A percentile compares a stretch with the other conserved stretches of the same genome.
Evolutionary conservation across 2,888 invertebrate species (phyloP).

Genomic region (Melipona bicolor): DNA sequence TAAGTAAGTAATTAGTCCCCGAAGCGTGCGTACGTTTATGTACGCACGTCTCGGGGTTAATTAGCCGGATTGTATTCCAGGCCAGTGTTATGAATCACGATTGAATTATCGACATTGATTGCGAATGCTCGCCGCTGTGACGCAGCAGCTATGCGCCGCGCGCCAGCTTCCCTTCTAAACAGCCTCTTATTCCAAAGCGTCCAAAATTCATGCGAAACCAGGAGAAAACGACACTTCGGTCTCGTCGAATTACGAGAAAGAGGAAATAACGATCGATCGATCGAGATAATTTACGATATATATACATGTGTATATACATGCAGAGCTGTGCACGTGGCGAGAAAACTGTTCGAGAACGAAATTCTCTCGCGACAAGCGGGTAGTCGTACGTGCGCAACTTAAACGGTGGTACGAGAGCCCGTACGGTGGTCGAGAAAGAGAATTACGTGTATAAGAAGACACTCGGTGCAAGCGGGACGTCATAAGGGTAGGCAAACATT

Average conservation of each 20-base stretch:
- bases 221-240: not conserved
- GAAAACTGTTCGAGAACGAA: not conserved
- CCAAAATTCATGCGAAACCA: conserved; percentile 25
- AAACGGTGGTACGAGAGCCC: conserved; percentile 16
- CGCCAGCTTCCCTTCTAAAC: conserved; percentile 13
- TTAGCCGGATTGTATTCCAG: conserved; percentile 66
- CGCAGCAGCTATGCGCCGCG: conserved; percentile 9
- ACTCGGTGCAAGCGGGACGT: conserved; percentile 57
- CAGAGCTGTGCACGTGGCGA: no score
- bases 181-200: not conserved
- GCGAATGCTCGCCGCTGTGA: conserved; percentile 53
- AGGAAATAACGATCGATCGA: not conserved
- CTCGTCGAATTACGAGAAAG: not conserved
- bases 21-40: conserved; percentile 69
- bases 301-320: no score
- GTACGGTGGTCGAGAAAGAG: conserved; percentile 25
- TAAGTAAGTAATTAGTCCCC: conserved; percentile 71
- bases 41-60: conserved; percentile 70
- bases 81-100: conserved; percentile 64
- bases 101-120: conserved; percentile 70
- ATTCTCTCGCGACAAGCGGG: conserved; percentile 12
- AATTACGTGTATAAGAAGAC: conserved; percentile 64
- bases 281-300: not conserved
- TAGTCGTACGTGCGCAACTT: conserved; percentile 30
- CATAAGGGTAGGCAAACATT: conserved; percentile 74